phyloP scores from a whole-genome alignment of 92 coral and sea anemone genomes.

The Meandrina meandrites region DNA sequence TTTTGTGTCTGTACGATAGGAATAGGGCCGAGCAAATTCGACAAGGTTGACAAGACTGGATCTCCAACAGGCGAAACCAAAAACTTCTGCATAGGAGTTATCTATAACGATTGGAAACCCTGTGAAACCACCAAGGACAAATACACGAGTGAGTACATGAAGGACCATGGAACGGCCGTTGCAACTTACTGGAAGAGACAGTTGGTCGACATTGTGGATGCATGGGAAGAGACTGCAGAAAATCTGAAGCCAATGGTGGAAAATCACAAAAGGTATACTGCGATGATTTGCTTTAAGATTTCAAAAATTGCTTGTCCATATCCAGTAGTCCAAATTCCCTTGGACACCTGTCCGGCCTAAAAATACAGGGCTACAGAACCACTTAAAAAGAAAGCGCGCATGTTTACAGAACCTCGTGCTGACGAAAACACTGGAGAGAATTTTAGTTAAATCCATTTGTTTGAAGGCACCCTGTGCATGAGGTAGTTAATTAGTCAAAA shows the following conservation, averaged over 20 bases:
- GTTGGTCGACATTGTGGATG: not conserved
- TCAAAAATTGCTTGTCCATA: no score
- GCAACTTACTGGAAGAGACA: constrained; percentile 29
- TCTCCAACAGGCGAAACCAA: not conserved
- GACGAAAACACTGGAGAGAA: no score
- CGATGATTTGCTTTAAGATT: no score
- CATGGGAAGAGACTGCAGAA: constrained; percentile 14
- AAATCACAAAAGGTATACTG: not conserved
- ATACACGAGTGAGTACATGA: not conserved
- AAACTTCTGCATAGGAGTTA: constrained; percentile 17
- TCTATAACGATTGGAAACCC: not conserved
- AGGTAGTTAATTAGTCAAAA: no score
- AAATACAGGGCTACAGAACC: no score
- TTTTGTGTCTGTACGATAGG: constrained; percentile 20
- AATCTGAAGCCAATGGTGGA: not conserved
- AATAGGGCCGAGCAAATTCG: constrained; percentile 32
- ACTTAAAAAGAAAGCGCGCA: no score
- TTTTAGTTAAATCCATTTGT: no score
- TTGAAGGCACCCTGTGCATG: no score
- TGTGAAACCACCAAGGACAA: not conserved
- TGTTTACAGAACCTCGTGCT: no score
- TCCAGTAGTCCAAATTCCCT: no score
- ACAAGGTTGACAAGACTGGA: not conserved
- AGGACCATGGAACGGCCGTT: not conserved
- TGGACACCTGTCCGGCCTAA: no score